Evolutionary conservation across 2,888 invertebrate genomes (phyloP).

Genomic region (Diarsia rubi): DNA sequence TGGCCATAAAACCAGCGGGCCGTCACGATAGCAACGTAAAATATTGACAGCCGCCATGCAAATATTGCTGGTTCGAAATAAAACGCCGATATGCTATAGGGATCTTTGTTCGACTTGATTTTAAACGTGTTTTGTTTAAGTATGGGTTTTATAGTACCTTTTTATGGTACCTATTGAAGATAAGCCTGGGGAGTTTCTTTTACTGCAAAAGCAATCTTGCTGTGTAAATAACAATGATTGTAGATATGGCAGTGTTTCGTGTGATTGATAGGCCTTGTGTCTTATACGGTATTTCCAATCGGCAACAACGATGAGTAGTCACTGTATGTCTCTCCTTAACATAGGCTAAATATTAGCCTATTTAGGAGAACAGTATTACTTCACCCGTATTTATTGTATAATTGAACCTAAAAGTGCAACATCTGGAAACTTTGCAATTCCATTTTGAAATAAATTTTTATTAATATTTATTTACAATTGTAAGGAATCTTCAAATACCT

Average conservation of each 20-base stretch:
- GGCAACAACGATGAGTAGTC: neutral
- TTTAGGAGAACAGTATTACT: no score
- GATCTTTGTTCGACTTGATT: conserved; percentile 41
- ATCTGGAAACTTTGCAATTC: no score
- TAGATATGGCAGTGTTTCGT: neutral
- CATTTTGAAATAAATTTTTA: no score
- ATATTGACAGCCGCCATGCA: conserved; percentile 76
- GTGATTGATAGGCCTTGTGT: neutral
- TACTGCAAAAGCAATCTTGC: neutral
- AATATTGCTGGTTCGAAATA: conserved; percentile 69
- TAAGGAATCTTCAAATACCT: neutral
- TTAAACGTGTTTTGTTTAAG: conserved; percentile 41
- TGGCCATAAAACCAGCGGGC: conserved; percentile 68
- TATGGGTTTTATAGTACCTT: neutral
- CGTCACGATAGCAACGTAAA: conserved; percentile 77
- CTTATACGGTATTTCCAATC: neutral
- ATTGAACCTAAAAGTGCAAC: no score
- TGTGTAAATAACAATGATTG: neutral
- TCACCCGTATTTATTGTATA: no score
- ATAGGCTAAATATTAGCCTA: no score
- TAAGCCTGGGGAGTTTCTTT: neutral
- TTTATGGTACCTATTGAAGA: conserved; percentile 1
- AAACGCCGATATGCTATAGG: conserved; percentile 61
- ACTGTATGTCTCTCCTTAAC: no score
- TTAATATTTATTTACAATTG: no score